These are phyloP conservation scores for Pseudopipra pipra DNA, from an alignment of 2,113 vertebrate genomes.

Conservation along the genomic window DNA sequence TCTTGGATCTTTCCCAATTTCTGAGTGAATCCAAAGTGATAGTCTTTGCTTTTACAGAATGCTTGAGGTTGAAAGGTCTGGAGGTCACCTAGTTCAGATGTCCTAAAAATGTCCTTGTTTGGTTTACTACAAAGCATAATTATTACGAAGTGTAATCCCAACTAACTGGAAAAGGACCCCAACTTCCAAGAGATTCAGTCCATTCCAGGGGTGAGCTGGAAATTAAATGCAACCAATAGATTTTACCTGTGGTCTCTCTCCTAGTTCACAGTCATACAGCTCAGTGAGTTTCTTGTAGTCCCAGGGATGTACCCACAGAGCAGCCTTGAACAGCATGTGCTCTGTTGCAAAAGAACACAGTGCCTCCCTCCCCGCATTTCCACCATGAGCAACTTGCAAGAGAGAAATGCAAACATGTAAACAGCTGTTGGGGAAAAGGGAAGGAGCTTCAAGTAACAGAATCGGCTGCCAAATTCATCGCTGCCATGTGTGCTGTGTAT, in stretches of 20 bases:
- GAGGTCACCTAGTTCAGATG: background rate
- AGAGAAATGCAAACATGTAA: slow-evolving; percentile 60
- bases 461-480: slow-evolving; percentile 69
- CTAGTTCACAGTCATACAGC: background rate
- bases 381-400: background rate
- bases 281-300: background rate
- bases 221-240: background rate
- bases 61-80: background rate
- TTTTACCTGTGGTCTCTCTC: background rate
- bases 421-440: slow-evolving; percentile 61
- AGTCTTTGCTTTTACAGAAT: background rate
- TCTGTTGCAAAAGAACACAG: background rate
- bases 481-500: slow-evolving; percentile 78
- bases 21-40: background rate
- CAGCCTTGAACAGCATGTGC: background rate
- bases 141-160: background rate
- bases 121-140: background rate
- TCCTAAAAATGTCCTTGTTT: background rate
- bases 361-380: background rate
- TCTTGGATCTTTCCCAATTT: background rate
- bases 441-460: slow-evolving; percentile 49
- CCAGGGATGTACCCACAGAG: background rate
- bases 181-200: background rate
- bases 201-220: background rate
- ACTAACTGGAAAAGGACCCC: background rate